Percentiles rank a stretch among this genome's conserved stretches.
Conservation (phyloP, 1,140 invertebrate species). For the Lepidurus apus region DNA sequence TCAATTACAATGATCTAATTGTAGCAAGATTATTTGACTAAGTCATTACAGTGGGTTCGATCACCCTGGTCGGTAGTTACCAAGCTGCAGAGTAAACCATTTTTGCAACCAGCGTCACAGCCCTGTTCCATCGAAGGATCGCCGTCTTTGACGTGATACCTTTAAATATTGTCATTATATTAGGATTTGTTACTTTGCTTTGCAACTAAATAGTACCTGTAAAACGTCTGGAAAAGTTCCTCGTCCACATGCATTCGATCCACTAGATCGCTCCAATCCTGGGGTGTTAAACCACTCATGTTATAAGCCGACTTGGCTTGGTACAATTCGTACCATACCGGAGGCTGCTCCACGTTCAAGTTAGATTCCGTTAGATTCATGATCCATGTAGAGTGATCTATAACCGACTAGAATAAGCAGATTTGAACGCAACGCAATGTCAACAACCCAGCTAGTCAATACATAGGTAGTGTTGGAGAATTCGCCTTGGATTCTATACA, state of each 20-base stretch:
- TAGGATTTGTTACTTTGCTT: constrained; percentile 31
- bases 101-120: constrained; percentile 55
- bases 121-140: constrained; percentile 42
- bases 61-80: constrained; percentile 47
- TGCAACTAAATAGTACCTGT: constrained; percentile 40
- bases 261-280: constrained; percentile 44
- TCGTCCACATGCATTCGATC: constrained; percentile 42
- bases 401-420: constrained; percentile 45
- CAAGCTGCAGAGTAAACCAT: constrained; percentile 53
- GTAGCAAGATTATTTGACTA: no score
- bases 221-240: constrained; percentile 42
- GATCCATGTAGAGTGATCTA: constrained; percentile 65
- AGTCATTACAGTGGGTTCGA: neutral
- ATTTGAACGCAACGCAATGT: neutral
- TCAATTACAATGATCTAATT: no score
- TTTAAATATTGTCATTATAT: constrained; percentile 25
- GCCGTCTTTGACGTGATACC: constrained; percentile 39
- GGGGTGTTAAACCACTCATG: constrained; percentile 45
- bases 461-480: constrained; percentile 29
- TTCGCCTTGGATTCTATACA: constrained; percentile 59
- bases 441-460: constrained; percentile 43
- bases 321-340: constrained; percentile 62
- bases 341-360: constrained; percentile 46
- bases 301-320: constrained; percentile 59
- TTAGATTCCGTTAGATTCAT: constrained; percentile 74